These are phyloP conservation scores for Athrips mouffetella DNA, from an alignment of 2,888 invertebrate species.

Conservation along the genomic window DNA sequence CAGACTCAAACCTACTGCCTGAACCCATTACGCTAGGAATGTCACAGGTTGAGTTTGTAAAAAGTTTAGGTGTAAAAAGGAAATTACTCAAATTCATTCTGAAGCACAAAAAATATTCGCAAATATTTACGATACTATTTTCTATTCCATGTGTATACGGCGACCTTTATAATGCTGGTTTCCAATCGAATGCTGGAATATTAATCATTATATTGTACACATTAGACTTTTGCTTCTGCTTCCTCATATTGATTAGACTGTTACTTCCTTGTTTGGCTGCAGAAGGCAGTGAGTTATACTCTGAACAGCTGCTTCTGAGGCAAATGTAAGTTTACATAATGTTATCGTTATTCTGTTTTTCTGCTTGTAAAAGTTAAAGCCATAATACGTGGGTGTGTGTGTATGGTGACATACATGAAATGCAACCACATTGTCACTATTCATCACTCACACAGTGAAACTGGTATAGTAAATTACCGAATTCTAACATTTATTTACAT, in stretches of 20 bases:
- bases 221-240: neutral
- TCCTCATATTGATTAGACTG: neutral
- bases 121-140: neutral
- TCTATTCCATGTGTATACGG: neutral
- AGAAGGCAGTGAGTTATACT: neutral
- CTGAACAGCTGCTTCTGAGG: neutral
- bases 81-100: neutral
- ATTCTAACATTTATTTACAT: no score
- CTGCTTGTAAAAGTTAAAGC: no score
- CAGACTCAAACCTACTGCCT: no score
- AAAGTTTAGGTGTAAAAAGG: neutral
- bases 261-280: neutral
- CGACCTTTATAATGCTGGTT: constrained; percentile 5
- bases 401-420: no score
- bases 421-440: no score
- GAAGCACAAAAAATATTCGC: neutral
- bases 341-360: no score
- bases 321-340: no score
- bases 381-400: no score
- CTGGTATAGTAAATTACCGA: no score
- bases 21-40: no score
- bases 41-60: no score
- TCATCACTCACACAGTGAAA: no score
- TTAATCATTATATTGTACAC: neutral
- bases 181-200: neutral